Conservation (phyloP, 2,888 invertebrate genomes). For the Hirtodrosophila confusa region DNA sequence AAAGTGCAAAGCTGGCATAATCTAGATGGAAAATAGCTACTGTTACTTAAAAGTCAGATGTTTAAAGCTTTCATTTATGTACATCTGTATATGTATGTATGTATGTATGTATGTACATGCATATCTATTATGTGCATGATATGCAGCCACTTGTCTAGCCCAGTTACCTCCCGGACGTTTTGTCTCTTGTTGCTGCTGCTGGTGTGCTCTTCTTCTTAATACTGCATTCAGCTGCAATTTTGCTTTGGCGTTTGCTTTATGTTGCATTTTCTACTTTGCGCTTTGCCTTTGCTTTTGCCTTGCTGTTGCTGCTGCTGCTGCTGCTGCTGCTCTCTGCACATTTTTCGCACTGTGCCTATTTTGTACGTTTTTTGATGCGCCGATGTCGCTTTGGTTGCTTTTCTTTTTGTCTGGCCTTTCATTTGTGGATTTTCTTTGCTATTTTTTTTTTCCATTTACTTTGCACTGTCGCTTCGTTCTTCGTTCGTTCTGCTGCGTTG, state of each 20-base stretch:
- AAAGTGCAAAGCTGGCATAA: too few species aligned
- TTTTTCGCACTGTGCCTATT: conserved; percentile 71
- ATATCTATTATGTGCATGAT: conserved; percentile 42
- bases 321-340: conserved; percentile 34
- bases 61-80: too few species aligned
- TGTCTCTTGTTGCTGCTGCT: conserved; percentile 12
- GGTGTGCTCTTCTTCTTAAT: conserved; percentile 19
- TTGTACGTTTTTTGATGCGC: conserved; percentile 53
- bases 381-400: conserved; percentile 47
- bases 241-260: conserved; percentile 52
- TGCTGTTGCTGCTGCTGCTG: conserved; percentile 6
- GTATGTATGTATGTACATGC: neutral
- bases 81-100: too few species aligned
- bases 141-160: conserved; percentile 36
- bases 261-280: conserved; percentile 66
- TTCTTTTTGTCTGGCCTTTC: conserved; percentile 59
- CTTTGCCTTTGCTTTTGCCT: conserved; percentile 20
- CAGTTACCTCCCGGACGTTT: conserved; percentile 19
- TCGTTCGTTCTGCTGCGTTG: conserved; percentile 79
- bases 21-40: too few species aligned
- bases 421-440: conserved; percentile 57
- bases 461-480: conserved; percentile 66
- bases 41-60: too few species aligned
- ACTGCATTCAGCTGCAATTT: conserved; percentile 56
- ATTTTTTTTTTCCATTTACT: conserved; percentile 66